Conservation (phyloP, 2,888 invertebrate genomes). For the Craniophora ligustri region DNA sequence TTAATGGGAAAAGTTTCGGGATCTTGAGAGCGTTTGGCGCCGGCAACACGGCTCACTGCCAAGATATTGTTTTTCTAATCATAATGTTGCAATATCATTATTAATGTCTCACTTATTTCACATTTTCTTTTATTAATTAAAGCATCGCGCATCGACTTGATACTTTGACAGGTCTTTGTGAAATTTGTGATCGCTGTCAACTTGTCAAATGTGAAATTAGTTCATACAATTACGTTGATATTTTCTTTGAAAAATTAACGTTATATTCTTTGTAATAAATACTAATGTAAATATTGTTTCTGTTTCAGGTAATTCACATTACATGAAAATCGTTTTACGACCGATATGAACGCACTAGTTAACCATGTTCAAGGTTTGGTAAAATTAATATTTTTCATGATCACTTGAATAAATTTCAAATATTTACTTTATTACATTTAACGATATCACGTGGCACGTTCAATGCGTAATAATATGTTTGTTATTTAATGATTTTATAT, state of each 20-base stretch:
- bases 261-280: not conserved
- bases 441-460: constrained; percentile 23
- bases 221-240: not conserved
- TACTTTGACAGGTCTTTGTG: not conserved
- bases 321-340: constrained; percentile 48
- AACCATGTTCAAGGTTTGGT: constrained; percentile 66
- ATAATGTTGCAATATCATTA: constrained; percentile 44
- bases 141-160: not conserved
- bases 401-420: constrained; percentile 71
- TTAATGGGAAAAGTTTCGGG: constrained; percentile 70
- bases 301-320: constrained; percentile 78
- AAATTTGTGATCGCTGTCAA: constrained; percentile 17
- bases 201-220: not conserved
- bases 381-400: constrained; percentile 53
- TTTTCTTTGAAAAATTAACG: not conserved
- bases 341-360: constrained; percentile 40
- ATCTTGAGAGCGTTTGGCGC: constrained; percentile 61
- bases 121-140: not conserved
- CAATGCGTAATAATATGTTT: constrained; percentile 27
- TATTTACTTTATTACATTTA: constrained; percentile 52
- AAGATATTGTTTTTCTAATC: constrained; percentile 65
- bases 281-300: constrained; percentile 41
- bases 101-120: constrained; percentile 22
- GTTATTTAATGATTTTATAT: constrained; percentile 5
- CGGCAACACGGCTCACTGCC: constrained; percentile 59